Evolutionary conservation across 2,113 vertebrate genomes (phyloP).

Genomic region (Aphyosemion australe): DNA sequence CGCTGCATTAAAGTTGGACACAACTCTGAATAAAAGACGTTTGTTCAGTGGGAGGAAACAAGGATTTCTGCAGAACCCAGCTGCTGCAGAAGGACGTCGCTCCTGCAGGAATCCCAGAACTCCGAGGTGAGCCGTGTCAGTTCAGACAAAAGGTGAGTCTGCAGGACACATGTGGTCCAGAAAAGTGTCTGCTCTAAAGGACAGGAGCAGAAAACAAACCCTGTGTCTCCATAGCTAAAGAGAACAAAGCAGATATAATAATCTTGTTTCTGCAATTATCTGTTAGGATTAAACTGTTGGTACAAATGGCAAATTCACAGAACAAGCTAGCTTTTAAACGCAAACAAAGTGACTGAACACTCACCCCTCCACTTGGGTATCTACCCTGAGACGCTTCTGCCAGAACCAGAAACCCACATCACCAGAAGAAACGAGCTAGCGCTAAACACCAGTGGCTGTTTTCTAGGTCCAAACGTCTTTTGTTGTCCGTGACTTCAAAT

Average conservation of each 20-base stretch:
- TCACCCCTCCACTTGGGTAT: no score
- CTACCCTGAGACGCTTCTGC: no score
- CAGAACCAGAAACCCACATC: no score
- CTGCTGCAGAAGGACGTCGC: constrained; percentile 35
- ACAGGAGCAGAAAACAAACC: not conserved
- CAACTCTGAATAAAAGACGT: constrained; percentile 45
- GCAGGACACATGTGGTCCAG: constrained; percentile 14
- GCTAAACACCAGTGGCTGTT: no score
- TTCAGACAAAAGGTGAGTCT: constrained; percentile 7
- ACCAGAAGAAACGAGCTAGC: no score
- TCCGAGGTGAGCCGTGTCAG: constrained; percentile 31
- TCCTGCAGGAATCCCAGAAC: constrained; percentile 36
- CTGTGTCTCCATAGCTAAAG: not conserved
- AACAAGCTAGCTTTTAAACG: no score
- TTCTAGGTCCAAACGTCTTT: no score
- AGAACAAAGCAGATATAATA: not conserved
- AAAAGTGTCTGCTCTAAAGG: not conserved
- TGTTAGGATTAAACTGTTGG: not conserved
- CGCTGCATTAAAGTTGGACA: constrained; percentile 51
- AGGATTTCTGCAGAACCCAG: constrained; percentile 12
- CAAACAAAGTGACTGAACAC: no score
- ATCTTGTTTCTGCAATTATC: not conserved
- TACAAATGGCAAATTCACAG: no score
- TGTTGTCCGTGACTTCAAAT: no score
- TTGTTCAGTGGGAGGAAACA: constrained; percentile 27